Conservation (phyloP, 2,888 invertebrate species). For the Encarsia formosa region DNA sequence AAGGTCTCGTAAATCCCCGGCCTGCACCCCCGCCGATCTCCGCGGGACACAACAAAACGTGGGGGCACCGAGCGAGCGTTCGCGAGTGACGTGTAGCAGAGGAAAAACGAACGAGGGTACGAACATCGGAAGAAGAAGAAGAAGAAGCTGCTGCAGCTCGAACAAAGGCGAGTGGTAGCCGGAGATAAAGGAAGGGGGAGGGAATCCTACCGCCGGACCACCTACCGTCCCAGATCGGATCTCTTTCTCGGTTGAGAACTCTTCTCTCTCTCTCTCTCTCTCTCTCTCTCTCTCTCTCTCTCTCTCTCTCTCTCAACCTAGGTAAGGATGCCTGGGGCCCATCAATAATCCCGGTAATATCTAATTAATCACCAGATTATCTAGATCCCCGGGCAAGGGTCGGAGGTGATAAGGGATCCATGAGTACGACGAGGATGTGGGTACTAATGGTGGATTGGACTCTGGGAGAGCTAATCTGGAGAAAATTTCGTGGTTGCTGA, state of each 20-base stretch:
- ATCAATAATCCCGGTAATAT: slow-evolving; percentile 50
- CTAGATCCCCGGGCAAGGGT: slow-evolving; percentile 42
- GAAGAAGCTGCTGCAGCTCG: no score
- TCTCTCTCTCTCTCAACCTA: background rate
- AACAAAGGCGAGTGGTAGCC: slow-evolving; percentile 4
- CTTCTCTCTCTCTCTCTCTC: background rate
- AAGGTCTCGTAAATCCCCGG: no score
- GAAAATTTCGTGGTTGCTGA: no score
- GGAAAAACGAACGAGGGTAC: background rate
- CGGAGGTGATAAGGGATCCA: no score
- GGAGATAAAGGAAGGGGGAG: slow-evolving; percentile 34
- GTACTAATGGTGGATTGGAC: no score
- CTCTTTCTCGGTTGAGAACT: slow-evolving; percentile 32
- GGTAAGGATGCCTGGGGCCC: slow-evolving; percentile 36
- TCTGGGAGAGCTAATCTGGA: no score
- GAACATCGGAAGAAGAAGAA: background rate
- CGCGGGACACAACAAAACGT: no score
- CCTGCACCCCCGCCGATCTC: no score
- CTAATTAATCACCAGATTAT: slow-evolving; percentile 51
- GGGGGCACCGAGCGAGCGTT: no score
- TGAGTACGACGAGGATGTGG: no score
- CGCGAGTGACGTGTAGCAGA: no score
- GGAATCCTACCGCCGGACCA: slow-evolving; percentile 44
- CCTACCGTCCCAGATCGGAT: slow-evolving; percentile 49
- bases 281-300: background rate